Percentiles rank a stretch among this genome's conserved stretches.
Conservation (phyloP, 2,797 vertebrate genomes). For the Fundulus diaphanus region DNA sequence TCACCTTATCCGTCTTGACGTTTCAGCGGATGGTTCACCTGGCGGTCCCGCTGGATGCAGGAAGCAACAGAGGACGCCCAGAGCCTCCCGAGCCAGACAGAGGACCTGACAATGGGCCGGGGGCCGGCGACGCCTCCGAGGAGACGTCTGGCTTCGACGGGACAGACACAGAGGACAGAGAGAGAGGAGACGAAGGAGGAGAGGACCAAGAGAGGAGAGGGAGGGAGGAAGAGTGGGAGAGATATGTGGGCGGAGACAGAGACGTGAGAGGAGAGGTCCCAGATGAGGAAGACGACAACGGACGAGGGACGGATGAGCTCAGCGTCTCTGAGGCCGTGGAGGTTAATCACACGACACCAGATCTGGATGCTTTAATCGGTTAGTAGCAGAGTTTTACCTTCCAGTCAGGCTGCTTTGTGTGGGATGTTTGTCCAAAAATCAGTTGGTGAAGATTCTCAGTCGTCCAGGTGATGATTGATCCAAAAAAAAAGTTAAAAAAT, state of each 20-base stretch:
- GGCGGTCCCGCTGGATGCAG: constrained; percentile 39
- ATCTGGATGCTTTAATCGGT: constrained; percentile 70
- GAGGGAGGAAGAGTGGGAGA: constrained; percentile 53
- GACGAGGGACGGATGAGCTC: neutral
- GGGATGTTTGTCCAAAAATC: neutral
- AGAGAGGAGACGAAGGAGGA: constrained; percentile 60
- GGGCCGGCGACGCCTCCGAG: constrained; percentile 51
- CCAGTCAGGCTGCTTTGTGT: neutral
- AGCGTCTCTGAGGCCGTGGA: constrained; percentile 29
- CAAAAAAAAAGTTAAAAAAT: too few relatives aligned
- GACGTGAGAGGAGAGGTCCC: constrained; percentile 8
- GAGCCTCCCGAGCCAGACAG: constrained; percentile 40
- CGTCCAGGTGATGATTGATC: too few relatives aligned
- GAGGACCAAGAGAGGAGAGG: constrained; percentile 59
- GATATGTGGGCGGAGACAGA: constrained; percentile 26
- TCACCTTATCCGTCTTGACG: neutral
- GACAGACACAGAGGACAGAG: constrained; percentile 67
- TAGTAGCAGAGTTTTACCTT: constrained; percentile 21
- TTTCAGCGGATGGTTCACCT: constrained; percentile 70
- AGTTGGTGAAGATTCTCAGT: too few relatives aligned
- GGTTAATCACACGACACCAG: constrained; percentile 54
- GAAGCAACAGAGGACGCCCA: constrained; percentile 19
- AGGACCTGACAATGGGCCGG: constrained; percentile 36
- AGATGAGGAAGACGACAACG: neutral
- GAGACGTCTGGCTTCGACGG: constrained; percentile 67